Evolutionary conservation across 1,140 invertebrate genomes (phyloP).

Genomic region (Cydia amplana): DNA sequence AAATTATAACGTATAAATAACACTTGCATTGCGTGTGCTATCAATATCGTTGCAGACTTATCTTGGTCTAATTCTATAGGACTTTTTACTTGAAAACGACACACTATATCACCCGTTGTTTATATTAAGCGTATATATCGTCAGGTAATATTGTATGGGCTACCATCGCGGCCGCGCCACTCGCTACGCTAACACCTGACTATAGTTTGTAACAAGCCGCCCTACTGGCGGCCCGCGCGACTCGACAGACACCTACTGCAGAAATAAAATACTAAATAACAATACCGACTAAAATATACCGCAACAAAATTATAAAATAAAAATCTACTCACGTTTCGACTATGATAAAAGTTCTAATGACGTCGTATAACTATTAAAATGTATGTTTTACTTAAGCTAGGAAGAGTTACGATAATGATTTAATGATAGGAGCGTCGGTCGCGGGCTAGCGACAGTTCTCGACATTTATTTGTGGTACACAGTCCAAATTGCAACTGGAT

Average conservation of each 20-base stretch:
- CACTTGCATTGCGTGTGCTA: too few relatives aligned
- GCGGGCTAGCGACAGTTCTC: conserved; percentile 9
- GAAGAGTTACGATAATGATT: conserved; percentile 46
- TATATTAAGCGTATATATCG: not conserved
- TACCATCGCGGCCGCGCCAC: not conserved
- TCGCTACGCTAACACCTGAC: not conserved
- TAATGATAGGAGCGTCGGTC: not conserved
- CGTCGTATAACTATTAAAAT: conserved; percentile 56
- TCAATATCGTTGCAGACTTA: too few relatives aligned
- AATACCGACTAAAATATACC: conserved; percentile 70
- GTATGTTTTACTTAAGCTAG: conserved; percentile 36
- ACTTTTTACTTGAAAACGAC: not conserved
- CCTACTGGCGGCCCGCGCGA: not conserved
- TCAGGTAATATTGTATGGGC: not conserved
- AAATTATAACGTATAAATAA: too few relatives aligned
- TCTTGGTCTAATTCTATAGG: too few relatives aligned
- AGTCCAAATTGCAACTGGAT: not conserved
- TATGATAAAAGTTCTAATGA: conserved; percentile 63
- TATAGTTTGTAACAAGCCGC: not conserved
- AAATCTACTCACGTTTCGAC: conserved; percentile 62
- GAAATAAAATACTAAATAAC: conserved; percentile 78
- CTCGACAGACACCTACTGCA: conserved; percentile 33
- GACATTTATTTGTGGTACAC: not conserved
- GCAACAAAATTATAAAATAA: conserved; percentile 64
- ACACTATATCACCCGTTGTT: not conserved